A percentile compares a stretch with the other conserved stretches of the same genome.
Evolutionary conservation across 2,113 vertebrate genomes (phyloP).

Genomic region (Datnioides undecimradiatus): DNA sequence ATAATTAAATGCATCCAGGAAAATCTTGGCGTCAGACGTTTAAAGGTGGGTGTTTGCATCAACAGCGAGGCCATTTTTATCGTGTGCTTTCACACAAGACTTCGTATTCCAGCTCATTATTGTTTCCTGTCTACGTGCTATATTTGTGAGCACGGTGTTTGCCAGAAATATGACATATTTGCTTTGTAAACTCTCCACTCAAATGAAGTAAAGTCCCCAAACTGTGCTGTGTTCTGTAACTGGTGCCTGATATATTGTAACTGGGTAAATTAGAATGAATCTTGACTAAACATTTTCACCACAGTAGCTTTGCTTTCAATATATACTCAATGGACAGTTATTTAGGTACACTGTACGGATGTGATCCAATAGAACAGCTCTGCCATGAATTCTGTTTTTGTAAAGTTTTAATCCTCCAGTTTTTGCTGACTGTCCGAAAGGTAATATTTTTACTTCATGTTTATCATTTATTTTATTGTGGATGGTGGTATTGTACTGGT

Average conservation of each 20-base stretch:
- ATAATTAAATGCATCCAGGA: slow-evolving; percentile 20
- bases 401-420: too few relatives aligned
- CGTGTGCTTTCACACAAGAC: slow-evolving; percentile 18
- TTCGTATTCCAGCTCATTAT: slow-evolving; percentile 29
- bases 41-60: slow-evolving; percentile 48
- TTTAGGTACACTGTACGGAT: too few relatives aligned
- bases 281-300: neutral
- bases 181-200: slow-evolving; percentile 9
- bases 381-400: too few relatives aligned
- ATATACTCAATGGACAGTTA: too few relatives aligned
- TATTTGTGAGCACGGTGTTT: neutral
- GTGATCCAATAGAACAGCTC: too few relatives aligned
- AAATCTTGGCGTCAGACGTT: slow-evolving; percentile 24
- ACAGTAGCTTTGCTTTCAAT: slow-evolving; percentile 1
- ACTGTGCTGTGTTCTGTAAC: neutral
- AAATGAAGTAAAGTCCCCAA: neutral
- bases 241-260: neutral
- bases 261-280: neutral
- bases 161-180: slow-evolving; percentile 12
- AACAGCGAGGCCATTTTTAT: slow-evolving; percentile 40
- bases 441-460: too few relatives aligned
- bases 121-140: slow-evolving; percentile 19
- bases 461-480: too few relatives aligned
- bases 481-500: too few relatives aligned
- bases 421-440: too few relatives aligned